These are phyloP conservation scores for Ceratotherium simum DNA, from an alignment of 2,113 vertebrate genomes.

Conservation along the genomic window DNA sequence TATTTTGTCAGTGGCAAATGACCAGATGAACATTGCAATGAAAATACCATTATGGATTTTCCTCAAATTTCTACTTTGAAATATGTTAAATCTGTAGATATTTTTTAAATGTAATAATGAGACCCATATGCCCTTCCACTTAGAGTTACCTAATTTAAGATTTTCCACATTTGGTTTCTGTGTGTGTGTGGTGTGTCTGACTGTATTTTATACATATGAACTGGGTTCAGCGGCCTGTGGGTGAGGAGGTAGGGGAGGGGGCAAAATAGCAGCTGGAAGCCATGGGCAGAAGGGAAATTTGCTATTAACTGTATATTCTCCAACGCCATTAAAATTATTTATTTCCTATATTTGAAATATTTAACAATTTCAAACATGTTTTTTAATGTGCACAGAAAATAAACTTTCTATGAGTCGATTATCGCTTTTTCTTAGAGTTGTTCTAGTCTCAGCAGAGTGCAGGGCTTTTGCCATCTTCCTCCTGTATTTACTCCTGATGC, in stretches of 20 bases:
- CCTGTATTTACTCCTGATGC: neutral
- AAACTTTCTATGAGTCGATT: neutral
- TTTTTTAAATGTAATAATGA: neutral
- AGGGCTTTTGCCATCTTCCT: neutral
- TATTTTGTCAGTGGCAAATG: neutral
- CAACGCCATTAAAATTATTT: neutral
- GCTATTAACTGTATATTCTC: neutral
- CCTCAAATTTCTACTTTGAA: neutral
- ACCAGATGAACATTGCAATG: neutral
- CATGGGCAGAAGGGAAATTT: neutral
- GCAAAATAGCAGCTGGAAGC: neutral
- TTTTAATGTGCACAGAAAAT: neutral
- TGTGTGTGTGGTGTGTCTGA: neutral
- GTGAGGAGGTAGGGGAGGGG: accelerated
- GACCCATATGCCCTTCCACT: neutral
- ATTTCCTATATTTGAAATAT: neutral
- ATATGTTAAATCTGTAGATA: neutral
- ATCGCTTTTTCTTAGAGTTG: neutral
- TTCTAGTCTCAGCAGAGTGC: neutral
- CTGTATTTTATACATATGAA: neutral
- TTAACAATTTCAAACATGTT: neutral
- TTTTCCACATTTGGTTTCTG: neutral
- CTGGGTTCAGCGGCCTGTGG: neutral
- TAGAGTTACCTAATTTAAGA: neutral
- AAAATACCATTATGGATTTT: neutral